Evolutionary conservation across 1,140 invertebrate genomes (phyloP).

Genomic region (Schlechtendalia chinensis): DNA sequence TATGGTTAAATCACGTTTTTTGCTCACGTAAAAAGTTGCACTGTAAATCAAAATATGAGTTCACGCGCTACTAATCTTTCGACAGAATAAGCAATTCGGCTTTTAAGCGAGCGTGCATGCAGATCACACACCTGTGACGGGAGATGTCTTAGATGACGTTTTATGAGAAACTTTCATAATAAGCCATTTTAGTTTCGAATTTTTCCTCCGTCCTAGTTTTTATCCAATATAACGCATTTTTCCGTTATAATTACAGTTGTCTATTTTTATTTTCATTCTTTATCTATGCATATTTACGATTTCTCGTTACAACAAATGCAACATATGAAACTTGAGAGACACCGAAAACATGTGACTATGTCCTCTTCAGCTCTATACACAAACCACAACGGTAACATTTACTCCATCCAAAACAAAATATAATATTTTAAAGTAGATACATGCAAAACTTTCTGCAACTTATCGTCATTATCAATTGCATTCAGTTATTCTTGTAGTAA

Average conservation of each 20-base stretch:
- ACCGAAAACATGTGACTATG: neutral
- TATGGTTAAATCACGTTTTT: conserved; percentile 9
- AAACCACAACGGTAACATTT: neutral
- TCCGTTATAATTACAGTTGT: neutral
- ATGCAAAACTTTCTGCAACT: neutral
- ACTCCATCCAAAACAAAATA: neutral
- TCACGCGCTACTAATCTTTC: conserved; percentile 14
- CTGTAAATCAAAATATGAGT: conserved; percentile 26
- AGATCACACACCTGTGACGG: conserved; percentile 26
- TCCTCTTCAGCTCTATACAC: neutral
- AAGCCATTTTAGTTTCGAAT: neutral
- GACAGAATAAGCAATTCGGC: conserved; percentile 19
- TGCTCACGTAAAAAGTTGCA: neutral
- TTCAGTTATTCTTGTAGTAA: neutral
- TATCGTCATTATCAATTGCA: too few relatives aligned
- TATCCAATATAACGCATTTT: neutral
- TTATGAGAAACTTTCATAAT: neutral
- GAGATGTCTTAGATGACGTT: neutral
- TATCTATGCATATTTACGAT: neutral
- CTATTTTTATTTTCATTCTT: neutral
- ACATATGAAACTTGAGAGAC: conserved; percentile 7
- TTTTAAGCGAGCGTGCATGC: conserved; percentile 28
- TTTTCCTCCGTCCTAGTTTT: neutral
- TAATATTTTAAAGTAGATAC: neutral
- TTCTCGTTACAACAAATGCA: neutral